Conservation (phyloP, 1,140 invertebrate genomes). For the Drosophila nasuta region DNA sequence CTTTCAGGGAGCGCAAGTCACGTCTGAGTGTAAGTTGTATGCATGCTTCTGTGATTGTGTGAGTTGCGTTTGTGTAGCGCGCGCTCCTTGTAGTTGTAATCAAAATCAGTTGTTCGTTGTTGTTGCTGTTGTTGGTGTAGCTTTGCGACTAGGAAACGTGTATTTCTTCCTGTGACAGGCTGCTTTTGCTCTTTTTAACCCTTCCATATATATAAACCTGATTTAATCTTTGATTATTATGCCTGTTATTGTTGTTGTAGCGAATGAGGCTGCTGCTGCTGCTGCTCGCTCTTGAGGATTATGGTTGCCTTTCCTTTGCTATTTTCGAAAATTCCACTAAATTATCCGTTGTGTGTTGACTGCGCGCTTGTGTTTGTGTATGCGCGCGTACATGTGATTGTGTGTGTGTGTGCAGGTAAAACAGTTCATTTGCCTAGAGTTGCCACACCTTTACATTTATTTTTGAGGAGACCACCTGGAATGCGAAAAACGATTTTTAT, state of each 20-base stretch:
- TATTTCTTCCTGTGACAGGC: slow-evolving; percentile 79
- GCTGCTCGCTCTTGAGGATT: slow-evolving; percentile 53
- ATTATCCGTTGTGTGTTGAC: slow-evolving; percentile 67
- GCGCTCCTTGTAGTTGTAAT: slow-evolving; percentile 60
- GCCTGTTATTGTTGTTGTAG: slow-evolving; percentile 36
- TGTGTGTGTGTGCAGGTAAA: slow-evolving; percentile 68
- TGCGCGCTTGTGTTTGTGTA: slow-evolving; percentile 39
- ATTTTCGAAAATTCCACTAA: slow-evolving; percentile 82
- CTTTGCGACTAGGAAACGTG: slow-evolving; percentile 76
- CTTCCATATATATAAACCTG: slow-evolving; percentile 78
- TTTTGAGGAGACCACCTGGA: slow-evolving; percentile 68
- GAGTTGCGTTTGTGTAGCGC: slow-evolving; percentile 44
- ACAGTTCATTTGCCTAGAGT: slow-evolving; percentile 79
- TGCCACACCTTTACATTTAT: slow-evolving; percentile 49
- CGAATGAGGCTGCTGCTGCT: slow-evolving; percentile 46
- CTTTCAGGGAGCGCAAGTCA: slow-evolving; percentile 37
- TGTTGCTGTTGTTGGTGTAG: slow-evolving; percentile 60
- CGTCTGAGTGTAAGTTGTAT: slow-evolving; percentile 19
- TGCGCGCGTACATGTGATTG: slow-evolving; percentile 6
- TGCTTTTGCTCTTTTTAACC: slow-evolving; percentile 74
- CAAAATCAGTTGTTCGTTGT: slow-evolving; percentile 69
- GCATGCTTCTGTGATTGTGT: slow-evolving; percentile 12
- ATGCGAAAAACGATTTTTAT: slow-evolving; percentile 57
- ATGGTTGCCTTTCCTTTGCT: slow-evolving; percentile 66
- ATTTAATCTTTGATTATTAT: slow-evolving; percentile 84